A percentile compares a stretch with the other conserved stretches of the same genome.
Conservation (phyloP, 1,140 invertebrate genomes). For the Magallana ariakensis region DNA sequence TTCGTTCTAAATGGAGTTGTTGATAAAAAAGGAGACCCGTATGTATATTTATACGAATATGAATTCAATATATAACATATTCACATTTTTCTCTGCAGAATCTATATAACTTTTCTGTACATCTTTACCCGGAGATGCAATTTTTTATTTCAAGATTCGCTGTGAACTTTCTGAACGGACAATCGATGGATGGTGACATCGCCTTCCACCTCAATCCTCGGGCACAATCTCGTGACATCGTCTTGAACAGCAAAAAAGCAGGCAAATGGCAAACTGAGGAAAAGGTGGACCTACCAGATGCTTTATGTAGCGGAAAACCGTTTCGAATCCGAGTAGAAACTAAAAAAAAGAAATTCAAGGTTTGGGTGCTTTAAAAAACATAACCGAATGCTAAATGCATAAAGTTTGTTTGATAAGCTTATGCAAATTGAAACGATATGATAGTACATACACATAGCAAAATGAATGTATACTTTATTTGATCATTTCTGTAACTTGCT, state of each 20-base stretch:
- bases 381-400: not conserved
- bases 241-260: slow-evolving; percentile 85
- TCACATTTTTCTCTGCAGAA: not conserved
- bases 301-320: slow-evolving; percentile 83
- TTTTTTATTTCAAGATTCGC: slow-evolving; percentile 81
- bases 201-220: slow-evolving; percentile 88
- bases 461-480: not conserved
- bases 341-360: slow-evolving; percentile 86
- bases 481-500: not conserved
- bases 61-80: not conserved
- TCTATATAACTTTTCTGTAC: not conserved
- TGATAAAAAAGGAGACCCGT: slow-evolving; percentile 9
- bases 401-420: not conserved
- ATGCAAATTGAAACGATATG: not conserved
- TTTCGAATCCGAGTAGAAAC: slow-evolving; percentile 89
- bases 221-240: slow-evolving; percentile 81
- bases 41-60: not conserved
- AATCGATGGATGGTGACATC: slow-evolving; percentile 84
- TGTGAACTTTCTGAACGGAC: slow-evolving; percentile 85
- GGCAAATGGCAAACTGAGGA: slow-evolving; percentile 85
- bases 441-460: not conserved
- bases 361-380: slow-evolving; percentile 66
- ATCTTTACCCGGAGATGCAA: not conserved
- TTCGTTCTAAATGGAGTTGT: slow-evolving; percentile 4
- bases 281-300: slow-evolving; percentile 86